A percentile compares a stretch with the other conserved stretches of the same genome.
Evolutionary conservation across 2,888 invertebrate species (phyloP).

Genomic region (Pelosia muscerda): DNA sequence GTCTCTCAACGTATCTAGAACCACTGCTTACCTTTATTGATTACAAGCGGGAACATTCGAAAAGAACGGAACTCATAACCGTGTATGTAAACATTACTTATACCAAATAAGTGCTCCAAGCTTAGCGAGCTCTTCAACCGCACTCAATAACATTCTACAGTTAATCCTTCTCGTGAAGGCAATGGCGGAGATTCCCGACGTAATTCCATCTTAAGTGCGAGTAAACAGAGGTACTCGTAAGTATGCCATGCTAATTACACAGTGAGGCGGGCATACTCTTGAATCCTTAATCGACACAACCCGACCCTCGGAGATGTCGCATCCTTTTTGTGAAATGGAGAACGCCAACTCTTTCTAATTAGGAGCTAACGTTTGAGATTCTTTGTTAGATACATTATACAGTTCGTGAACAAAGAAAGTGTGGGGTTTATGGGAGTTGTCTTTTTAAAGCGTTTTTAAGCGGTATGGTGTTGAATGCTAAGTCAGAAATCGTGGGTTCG

Average conservation of each 20-base stretch:
- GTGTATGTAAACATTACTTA: background rate
- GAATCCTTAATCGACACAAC: slow-evolving; percentile 76
- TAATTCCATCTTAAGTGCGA: slow-evolving; percentile 67
- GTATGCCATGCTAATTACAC: slow-evolving; percentile 74
- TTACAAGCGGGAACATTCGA: background rate
- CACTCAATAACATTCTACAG: slow-evolving; percentile 5
- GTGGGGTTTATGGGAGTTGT: background rate
- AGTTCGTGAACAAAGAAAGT: slow-evolving; percentile 6
- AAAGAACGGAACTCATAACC: background rate
- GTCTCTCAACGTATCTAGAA: background rate
- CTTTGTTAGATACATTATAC: slow-evolving; percentile 33
- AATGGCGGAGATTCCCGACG: slow-evolving; percentile 57
- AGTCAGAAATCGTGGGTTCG: background rate
- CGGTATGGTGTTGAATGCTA: background rate
- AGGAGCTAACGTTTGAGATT: slow-evolving; percentile 61
- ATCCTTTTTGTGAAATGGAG: slow-evolving; percentile 55
- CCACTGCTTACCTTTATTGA: background rate
- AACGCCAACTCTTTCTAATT: slow-evolving; percentile 63
- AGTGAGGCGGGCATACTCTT: slow-evolving; percentile 60
- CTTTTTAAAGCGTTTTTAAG: background rate
- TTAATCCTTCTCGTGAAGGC: slow-evolving; percentile 25
- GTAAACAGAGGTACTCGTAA: slow-evolving; percentile 74
- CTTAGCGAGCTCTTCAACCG: background rate
- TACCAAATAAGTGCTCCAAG: background rate
- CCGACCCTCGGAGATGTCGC: slow-evolving; percentile 59